These are phyloP conservation scores for Oncorhynchus nerka DNA, from an alignment of 2,113 vertebrate species.

Conservation along the genomic window DNA sequence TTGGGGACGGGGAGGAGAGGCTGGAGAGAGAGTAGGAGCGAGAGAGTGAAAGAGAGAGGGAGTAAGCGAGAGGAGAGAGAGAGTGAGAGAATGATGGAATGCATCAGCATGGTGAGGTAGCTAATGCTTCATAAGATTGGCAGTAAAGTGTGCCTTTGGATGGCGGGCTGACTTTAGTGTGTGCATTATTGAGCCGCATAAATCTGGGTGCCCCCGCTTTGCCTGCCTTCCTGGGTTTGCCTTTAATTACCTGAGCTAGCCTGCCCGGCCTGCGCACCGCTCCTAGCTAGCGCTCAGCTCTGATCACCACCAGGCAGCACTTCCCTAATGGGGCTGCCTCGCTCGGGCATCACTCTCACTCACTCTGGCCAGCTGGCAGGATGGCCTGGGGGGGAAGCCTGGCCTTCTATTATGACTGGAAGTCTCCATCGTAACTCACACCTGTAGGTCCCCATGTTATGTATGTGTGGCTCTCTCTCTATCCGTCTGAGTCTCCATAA, in stretches of 20 bases:
- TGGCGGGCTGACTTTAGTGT: slow-evolving; percentile 62
- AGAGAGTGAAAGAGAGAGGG: slow-evolving; percentile 23
- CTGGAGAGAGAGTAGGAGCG: slow-evolving; percentile 17
- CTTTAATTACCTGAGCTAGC: slow-evolving; percentile 74
- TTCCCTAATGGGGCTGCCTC: slow-evolving; percentile 71
- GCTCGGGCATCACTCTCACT: slow-evolving; percentile 65
- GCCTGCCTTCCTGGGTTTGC: slow-evolving; percentile 65
- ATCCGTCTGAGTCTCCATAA: no score
- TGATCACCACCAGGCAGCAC: slow-evolving; percentile 62
- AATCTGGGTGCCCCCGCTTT: slow-evolving; percentile 65
- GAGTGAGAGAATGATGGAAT: slow-evolving; percentile 56
- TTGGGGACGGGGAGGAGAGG: slow-evolving; percentile 14
- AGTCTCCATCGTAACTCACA: slow-evolving; percentile 56
- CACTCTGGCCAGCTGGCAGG: slow-evolving; percentile 64
- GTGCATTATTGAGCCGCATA: slow-evolving; percentile 74
- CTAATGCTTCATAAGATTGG: slow-evolving; percentile 67
- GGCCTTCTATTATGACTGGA: slow-evolving; percentile 62
- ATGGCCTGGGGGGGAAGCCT: slow-evolving; percentile 56
- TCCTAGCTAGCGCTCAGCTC: slow-evolving; percentile 23
- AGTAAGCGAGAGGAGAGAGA: slow-evolving; percentile 11
- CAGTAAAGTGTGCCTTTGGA: slow-evolving; percentile 62
- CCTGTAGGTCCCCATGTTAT: slow-evolving; percentile 49
- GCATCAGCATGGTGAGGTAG: slow-evolving; percentile 58
- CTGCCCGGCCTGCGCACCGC: slow-evolving; percentile 26
- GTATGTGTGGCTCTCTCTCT: background rate